Conservation (phyloP, 2,888 invertebrate genomes). For the Biston stratarius region DNA sequence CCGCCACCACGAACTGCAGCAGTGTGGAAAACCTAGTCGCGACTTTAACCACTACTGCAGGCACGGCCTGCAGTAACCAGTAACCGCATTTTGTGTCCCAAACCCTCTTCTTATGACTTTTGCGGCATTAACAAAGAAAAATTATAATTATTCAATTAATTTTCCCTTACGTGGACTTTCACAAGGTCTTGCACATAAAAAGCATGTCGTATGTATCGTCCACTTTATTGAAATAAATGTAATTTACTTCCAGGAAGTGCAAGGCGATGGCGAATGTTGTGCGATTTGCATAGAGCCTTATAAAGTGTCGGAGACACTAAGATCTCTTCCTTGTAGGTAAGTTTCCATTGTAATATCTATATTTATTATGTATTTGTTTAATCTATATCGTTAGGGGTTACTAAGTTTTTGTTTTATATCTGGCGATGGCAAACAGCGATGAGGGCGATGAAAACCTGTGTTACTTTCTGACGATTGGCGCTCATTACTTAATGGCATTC, state of each 20-base stretch:
- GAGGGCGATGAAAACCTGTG: too few relatives aligned
- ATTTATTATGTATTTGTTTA: background rate
- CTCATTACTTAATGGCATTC: too few relatives aligned
- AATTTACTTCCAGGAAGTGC: conserved; percentile 87
- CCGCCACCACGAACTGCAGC: too few relatives aligned
- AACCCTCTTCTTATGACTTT: too few relatives aligned
- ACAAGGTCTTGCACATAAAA: too few relatives aligned
- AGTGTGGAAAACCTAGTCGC: too few relatives aligned
- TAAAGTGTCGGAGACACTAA: conserved; percentile 93
- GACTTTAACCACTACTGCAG: too few relatives aligned
- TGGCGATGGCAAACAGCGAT: too few relatives aligned
- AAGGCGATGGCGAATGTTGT: conserved; percentile 95
- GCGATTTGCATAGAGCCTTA: conserved; percentile 98
- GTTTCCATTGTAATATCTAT: conserved; percentile 41
- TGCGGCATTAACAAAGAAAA: background rate
- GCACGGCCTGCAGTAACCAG: too few relatives aligned
- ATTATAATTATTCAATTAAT: background rate
- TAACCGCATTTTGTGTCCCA: too few relatives aligned
- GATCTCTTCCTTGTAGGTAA: conserved; percentile 97
- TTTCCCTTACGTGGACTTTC: background rate
- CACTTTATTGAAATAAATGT: conserved; percentile 7
- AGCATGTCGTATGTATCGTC: background rate
- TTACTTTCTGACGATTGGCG: too few relatives aligned
- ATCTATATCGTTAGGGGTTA: background rate
- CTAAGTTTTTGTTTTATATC: too few relatives aligned